Conservation (phyloP, 2,113 vertebrate genomes). For the Phalacrocorax pelagicus region DNA sequence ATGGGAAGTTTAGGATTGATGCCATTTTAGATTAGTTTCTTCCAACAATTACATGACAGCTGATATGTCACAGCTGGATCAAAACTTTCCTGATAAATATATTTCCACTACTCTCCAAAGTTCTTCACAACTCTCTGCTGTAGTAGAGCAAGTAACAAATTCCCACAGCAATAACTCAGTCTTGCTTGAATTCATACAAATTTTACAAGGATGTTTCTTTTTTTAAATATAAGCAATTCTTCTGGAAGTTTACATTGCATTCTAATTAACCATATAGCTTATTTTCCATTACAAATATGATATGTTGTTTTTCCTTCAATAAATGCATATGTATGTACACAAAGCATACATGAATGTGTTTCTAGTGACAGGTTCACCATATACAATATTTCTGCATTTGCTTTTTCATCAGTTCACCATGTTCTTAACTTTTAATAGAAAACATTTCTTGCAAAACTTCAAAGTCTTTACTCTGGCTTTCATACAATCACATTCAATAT, state of each 20-base stretch:
- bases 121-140: neutral
- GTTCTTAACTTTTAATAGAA: neutral
- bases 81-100: neutral
- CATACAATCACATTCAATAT: neutral
- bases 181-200: neutral
- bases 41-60: neutral
- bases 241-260: neutral
- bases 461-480: neutral
- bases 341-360: neutral
- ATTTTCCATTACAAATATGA: neutral
- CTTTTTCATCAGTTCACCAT: neutral
- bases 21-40: conserved; percentile 22
- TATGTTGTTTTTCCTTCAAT: neutral
- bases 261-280: neutral
- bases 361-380: neutral
- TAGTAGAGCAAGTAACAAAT: neutral
- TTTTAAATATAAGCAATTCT: neutral
- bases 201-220: neutral
- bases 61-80: neutral
- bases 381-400: neutral
- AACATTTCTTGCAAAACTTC: neutral
- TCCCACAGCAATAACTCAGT: neutral
- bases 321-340: neutral
- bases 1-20: neutral
- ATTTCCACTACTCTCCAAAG: neutral